Conservation (phyloP, 2,113 vertebrate species). For the Chaenocephalus aceratus region DNA sequence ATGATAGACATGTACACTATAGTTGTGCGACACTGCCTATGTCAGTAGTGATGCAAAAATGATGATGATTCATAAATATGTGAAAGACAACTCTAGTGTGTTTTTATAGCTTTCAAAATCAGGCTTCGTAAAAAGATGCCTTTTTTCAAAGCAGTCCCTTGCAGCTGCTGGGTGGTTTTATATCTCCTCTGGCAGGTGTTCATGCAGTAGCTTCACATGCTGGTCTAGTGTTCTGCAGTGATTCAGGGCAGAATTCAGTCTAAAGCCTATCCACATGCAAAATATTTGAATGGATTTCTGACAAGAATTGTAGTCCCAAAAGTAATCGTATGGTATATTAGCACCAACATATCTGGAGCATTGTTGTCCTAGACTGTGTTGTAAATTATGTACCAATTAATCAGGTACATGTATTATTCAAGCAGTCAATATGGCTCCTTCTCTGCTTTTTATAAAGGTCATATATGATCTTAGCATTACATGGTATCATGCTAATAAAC, state of each 20-base stretch:
- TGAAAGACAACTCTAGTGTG: not conserved
- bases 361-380: not conserved
- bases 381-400: not conserved
- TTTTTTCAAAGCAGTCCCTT: not conserved
- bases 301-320: no score
- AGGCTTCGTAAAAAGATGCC: not conserved
- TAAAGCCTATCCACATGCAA: not conserved
- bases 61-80: slow-evolving; percentile 12
- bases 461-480: not conserved
- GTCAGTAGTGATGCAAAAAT: not conserved
- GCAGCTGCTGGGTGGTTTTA: slow-evolving; percentile 1
- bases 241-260: not conserved
- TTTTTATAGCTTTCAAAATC: not conserved
- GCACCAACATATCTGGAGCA: not conserved
- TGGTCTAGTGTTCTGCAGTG: slow-evolving; percentile 10
- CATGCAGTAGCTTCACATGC: slow-evolving; percentile 11
- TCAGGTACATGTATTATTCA: not conserved
- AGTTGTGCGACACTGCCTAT: slow-evolving; percentile 12
- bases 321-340: not conserved
- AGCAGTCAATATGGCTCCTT: not conserved
- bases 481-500: no score
- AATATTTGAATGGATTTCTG: not conserved
- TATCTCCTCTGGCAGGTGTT: slow-evolving; percentile 20
- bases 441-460: not conserved
- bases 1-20: not conserved